These are phyloP conservation scores for Hyperoplus lanceolatus DNA, from an alignment of 2,797 vertebrate species.

Conservation along the genomic window DNA sequence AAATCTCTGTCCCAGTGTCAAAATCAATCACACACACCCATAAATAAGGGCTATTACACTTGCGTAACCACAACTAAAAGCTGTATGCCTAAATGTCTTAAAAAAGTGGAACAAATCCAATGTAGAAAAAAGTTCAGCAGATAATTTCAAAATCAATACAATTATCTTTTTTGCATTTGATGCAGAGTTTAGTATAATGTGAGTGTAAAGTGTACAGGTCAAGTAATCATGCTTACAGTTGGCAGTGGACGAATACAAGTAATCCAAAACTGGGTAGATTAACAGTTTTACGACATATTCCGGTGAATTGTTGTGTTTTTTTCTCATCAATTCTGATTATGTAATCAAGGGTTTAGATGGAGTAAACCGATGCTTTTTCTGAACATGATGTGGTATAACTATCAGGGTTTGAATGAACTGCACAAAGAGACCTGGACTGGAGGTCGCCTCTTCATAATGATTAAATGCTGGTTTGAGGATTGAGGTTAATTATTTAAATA, in stretches of 20 bases:
- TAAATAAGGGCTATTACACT: slow-evolving; percentile 47
- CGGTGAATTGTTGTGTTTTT: not conserved
- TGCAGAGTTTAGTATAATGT: too few species aligned
- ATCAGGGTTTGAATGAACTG: slow-evolving; percentile 37
- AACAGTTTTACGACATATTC: slow-evolving; percentile 6
- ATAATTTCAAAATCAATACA: not conserved
- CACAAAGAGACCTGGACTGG: slow-evolving; percentile 35
- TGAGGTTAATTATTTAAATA: slow-evolving; percentile 53
- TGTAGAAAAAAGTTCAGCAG: not conserved
- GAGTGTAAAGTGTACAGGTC: too few species aligned
- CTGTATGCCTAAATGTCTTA: not conserved
- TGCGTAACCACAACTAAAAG: slow-evolving; percentile 36
- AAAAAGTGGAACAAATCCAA: not conserved
- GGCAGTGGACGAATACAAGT: not conserved
- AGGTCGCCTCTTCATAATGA: slow-evolving; percentile 29
- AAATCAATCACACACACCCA: slow-evolving; percentile 57
- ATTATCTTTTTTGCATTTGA: not conserved
- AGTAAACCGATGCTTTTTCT: slow-evolving; percentile 15
- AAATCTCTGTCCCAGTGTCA: slow-evolving; percentile 58
- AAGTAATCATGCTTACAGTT: too few species aligned
- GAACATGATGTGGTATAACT: slow-evolving; percentile 54
- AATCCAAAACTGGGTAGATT: not conserved
- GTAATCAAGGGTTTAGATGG: slow-evolving; percentile 30
- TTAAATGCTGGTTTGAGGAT: slow-evolving; percentile 49
- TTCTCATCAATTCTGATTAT: slow-evolving; percentile 36